Evolutionary conservation across 2,888 invertebrate species (phyloP), one percentile per base, ranked within the genome.

Genomic region (Melanargia galathea): DNA sequence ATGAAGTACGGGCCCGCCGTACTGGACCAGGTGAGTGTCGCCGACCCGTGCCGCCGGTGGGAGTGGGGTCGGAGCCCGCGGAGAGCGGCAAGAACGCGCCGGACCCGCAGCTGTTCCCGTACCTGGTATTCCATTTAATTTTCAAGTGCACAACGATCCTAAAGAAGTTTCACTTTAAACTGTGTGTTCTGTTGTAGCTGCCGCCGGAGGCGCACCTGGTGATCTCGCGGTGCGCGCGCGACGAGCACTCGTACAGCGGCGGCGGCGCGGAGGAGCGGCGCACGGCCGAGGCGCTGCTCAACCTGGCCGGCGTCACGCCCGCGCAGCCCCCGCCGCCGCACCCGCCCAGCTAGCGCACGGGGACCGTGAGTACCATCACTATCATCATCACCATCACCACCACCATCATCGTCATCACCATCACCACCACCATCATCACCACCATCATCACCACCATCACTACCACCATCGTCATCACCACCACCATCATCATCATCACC

Each of bases 191-290:
- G 35, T 46, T 22, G 0, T 82, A 90, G 90, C 64, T 90, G 62
- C 90, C 91, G 10, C 90, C 90, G 1, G 90, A 87, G 18, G 90
- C 90, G 18, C 89, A 89, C 76, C 82, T 91, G 74, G 94, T 97
- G 71, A 96, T 97, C 74, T 97, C 97, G 2, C 95, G 95, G 60
- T 96, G 96, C 75, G 97, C 97, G 0, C 97, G 97, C 85, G 97
- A 97, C 87, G 98, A 98, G 92, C 98, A 98, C 87, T 97, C 97
- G 59, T 98, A 98, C 90, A 97, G 97, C 80, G 95, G 94, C 76
- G 94, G 94, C 66, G 91, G 94, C 76, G 94, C 94, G 66, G 91
- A 89, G 75, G 91, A 92, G 81, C 82, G 91, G 1, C 87, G 88
- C 79, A 92, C 92, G 58, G 92, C 92, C 63, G 92, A 92, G 76